These are phyloP conservation scores for Corella eumyota DNA, from an alignment of 23 tunicate genomes.

Conservation along the genomic window DNA sequence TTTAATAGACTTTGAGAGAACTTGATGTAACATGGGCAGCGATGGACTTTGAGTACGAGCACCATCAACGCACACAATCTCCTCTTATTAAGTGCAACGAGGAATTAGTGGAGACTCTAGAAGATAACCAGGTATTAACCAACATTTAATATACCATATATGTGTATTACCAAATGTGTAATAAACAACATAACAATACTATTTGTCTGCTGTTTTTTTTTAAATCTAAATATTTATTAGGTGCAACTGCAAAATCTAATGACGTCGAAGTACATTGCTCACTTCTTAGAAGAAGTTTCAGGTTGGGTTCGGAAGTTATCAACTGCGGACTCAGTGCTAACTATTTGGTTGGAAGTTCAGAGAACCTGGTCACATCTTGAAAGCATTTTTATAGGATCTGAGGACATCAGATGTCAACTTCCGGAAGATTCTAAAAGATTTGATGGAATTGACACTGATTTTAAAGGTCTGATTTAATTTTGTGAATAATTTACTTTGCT, in stretches of 20 bases:
- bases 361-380: constrained; percentile 98
- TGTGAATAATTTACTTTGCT: neutral
- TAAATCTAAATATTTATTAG: constrained; percentile 3
- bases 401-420: constrained; percentile 86
- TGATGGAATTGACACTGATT: constrained; percentile 84
- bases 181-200: neutral
- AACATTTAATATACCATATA: neutral
- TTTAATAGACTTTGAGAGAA: constrained; percentile 63
- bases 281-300: constrained; percentile 95
- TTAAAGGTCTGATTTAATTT: constrained; percentile 42
- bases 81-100: constrained; percentile 75
- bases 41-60: constrained; percentile 85
- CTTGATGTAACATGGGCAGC: constrained; percentile 89
- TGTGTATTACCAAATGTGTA: neutral
- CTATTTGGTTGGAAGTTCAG: constrained; percentile 97
- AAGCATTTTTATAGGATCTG: constrained; percentile 94
- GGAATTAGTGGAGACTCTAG: constrained; percentile 94
- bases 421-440: constrained; percentile 93
- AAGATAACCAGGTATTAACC: constrained; percentile 79
- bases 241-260: constrained; percentile 98
- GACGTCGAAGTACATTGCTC: constrained; percentile 99
- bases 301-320: constrained; percentile 92
- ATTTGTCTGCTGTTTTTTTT: neutral
- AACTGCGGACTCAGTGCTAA: constrained; percentile 74
- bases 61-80: constrained; percentile 72